phyloP scores from a whole-genome alignment of 2,888 invertebrate species.

The Capitulum mitella region DNA sequence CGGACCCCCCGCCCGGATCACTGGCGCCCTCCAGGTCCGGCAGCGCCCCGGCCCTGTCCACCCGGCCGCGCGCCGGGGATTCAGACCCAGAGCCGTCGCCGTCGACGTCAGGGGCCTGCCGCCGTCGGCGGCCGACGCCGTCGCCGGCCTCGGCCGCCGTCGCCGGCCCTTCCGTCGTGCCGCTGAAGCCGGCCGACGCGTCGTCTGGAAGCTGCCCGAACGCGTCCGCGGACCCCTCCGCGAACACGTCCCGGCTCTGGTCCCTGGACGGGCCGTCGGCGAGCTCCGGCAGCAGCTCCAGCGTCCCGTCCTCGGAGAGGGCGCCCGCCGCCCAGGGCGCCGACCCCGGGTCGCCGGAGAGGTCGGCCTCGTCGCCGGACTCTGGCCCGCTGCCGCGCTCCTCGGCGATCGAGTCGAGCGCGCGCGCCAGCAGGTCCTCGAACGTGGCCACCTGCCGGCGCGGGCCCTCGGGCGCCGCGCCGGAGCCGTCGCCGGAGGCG shows the following conservation, averaged over 20 bases:
- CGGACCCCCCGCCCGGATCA: background rate
- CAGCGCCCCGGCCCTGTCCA: background rate
- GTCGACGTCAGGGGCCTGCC: background rate
- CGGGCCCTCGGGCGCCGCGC: background rate
- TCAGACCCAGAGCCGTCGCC: background rate
- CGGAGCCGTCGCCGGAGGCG: background rate
- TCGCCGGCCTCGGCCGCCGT: background rate
- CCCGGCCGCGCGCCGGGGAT: background rate
- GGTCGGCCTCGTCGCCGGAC: background rate
- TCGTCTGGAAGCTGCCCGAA: slow-evolving; percentile 44
- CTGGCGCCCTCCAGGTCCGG: background rate
- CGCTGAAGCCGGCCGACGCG: slow-evolving; percentile 40
- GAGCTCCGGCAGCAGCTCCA: background rate
- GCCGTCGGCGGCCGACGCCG: background rate
- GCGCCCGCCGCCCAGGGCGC: too few relatives aligned
- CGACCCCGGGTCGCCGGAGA: background rate
- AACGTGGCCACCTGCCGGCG: background rate
- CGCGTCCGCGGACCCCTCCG: slow-evolving; percentile 43
- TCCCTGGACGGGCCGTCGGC: background rate
- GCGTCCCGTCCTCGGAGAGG: background rate
- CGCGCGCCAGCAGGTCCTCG: background rate
- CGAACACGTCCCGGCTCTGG: background rate
- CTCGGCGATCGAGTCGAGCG: background rate
- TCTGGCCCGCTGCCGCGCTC: background rate
- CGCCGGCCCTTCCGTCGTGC: background rate